A percentile compares a stretch with the other conserved stretches of the same genome.
Conservation (phyloP, 2,888 invertebrate genomes). For the Cerastis leucographa region DNA sequence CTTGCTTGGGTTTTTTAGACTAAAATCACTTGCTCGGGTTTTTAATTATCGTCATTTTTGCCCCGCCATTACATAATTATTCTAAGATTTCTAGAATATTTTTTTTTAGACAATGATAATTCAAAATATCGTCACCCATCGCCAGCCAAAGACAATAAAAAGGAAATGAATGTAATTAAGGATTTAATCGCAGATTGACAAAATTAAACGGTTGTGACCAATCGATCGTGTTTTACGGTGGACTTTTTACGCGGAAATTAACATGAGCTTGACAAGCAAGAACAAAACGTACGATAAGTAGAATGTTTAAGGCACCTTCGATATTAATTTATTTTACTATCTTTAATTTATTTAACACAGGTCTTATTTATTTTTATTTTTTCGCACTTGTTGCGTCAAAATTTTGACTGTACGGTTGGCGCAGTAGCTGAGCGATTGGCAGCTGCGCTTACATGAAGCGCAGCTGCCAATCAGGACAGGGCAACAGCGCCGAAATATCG, state of each 20-base stretch:
- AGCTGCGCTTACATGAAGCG: too few relatives aligned
- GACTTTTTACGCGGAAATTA: slow-evolving; percentile 17
- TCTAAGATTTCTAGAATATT: slow-evolving; percentile 15
- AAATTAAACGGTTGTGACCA: slow-evolving; percentile 50
- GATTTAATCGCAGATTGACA: slow-evolving; percentile 32
- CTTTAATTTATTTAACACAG: too few relatives aligned
- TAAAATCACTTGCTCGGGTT: too few relatives aligned
- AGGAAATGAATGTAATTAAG: slow-evolving; percentile 55
- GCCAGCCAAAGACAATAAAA: slow-evolving; percentile 31
- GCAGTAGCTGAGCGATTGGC: too few relatives aligned
- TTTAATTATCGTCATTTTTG: too few relatives aligned
- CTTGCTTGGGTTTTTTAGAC: too few relatives aligned
- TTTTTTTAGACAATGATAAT: slow-evolving; percentile 35
- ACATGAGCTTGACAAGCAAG: slow-evolving; percentile 5
- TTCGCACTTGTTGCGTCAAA: too few relatives aligned
- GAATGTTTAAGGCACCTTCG: neutral
- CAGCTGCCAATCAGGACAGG: too few relatives aligned
- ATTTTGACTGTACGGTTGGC: too few relatives aligned
- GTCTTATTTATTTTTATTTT: too few relatives aligned
- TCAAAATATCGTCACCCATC: slow-evolving; percentile 39
- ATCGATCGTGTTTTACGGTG: slow-evolving; percentile 44
- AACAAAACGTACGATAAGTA: neutral
- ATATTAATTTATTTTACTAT: neutral
- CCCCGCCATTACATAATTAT: too few relatives aligned
- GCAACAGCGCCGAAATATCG: too few relatives aligned